Evolutionary conservation across 2,797 vertebrate species (phyloP), one percentile per base, ranked within the genome.

Genomic region (Bovichtus variegatus): DNA sequence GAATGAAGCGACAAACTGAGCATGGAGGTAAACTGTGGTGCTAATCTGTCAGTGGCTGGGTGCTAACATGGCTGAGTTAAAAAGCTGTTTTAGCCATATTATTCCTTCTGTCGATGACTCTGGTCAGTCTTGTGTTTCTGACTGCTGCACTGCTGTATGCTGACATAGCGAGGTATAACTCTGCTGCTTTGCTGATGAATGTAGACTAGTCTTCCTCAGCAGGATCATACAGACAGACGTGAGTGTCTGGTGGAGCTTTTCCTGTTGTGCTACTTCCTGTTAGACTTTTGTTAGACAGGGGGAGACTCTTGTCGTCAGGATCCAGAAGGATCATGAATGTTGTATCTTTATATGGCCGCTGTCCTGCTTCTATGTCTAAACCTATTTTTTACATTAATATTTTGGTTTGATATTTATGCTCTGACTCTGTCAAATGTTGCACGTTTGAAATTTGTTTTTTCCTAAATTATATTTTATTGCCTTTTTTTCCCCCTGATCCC

Each of bases 141-240:
- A 88, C 78, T 88, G 77, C 73, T 91, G 86, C 89, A 88, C 89
- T 90, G 90, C 90, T 92, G 93, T 92, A 83, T 80, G 88, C 89
- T 78, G 87, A 89, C 76, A 77, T 88, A 81, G 90, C 85, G 86
- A 91, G 90, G 89, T 93, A 77, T 90, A 90, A 93, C 89, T 88
- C 87, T 93, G 93, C 94, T 95, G 92, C 93, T 95, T 93, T 88
- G 89, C 92, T 92, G 89, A 90, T 95, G 93, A 95, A 95, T 95
- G 94, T 94, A 92, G 89, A 86, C 83, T 93, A 91, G 94, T 95
- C 94, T 95, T 95, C 95, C 94, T 94, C 73, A 83, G 86, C 87
- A 89, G 90, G 91, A 90, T 89, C 76, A 68, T 86, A 80, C 77
- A 85, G 86, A 91, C 76, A 63, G 86, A 71, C 16, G 40, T 9